Base-by-base conservation (phyloP, 2,888 invertebrate genomes). In the Drosophila formosana region DNA sequence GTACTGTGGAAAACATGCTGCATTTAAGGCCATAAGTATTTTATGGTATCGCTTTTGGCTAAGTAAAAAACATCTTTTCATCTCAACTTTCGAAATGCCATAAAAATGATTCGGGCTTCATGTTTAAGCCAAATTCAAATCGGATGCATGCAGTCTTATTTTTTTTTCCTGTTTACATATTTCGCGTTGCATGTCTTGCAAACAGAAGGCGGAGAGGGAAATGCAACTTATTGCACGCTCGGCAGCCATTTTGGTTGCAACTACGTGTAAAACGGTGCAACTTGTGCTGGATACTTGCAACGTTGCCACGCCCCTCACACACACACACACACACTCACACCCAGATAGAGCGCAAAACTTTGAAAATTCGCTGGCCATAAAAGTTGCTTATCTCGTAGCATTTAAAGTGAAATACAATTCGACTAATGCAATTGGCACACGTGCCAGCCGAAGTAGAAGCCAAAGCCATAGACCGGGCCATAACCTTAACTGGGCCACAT, bases 321-420 rank as follows among this genome's bases (percentile, higher is more conserved):
- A 8, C 8, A 49, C 30, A 39, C 11, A 37, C 11, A 18, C 28
- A 50, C 37, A 47, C 11, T 5, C n/a, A 49, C 28, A 39, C 11
- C 11, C 11, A 11, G n/a, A 37, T 11, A 37, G 37, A 4, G 37
- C 4, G n/a, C 3, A 23, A 55, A 72, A 76, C 49, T 68, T 61
- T 49, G 57, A 30, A 76, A 75, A 64, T 51, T 70, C 47, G 60
- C 43, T 72, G 69, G 75, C 64, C 66, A 72, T 82, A 76, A 86
- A 82, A 81, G 71, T 68, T 69, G 77, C 68, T 72, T 79, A 81
- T 75, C 85, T 77, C 62, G 72, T 65, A 66, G 74, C 82, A 72
- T 80, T 85, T 80, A 70, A 85, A 78, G 72, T 85, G 82, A 88
- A 85, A 76, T 82, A 80, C 83, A 76, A 78, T 82, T 85, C 80